A percentile compares a stretch with the other conserved stretches of the same genome.
These are phyloP conservation scores for Erebia ligea DNA, from an alignment of 2,888 invertebrate species.

Conservation along the genomic window DNA sequence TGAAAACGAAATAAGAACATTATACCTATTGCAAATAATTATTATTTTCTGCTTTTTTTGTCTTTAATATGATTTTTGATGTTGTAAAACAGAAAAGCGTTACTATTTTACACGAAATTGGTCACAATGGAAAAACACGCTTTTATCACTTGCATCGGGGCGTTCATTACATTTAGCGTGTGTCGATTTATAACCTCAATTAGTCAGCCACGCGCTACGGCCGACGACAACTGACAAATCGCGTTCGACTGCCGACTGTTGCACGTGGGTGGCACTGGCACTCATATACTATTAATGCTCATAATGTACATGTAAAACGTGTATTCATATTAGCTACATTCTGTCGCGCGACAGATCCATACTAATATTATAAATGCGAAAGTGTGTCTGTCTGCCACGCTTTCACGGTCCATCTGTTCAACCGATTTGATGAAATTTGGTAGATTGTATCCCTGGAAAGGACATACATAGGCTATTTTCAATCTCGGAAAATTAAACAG, in stretches of 20 bases:
- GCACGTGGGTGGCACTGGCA: slow-evolving; percentile 58
- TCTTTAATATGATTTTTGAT: neutral
- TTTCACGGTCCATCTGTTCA: too few relatives aligned
- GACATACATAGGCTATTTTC: too few relatives aligned
- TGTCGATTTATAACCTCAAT: slow-evolving; percentile 78
- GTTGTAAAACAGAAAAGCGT: neutral
- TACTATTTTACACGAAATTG: slow-evolving; percentile 18
- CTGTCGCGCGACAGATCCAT: neutral
- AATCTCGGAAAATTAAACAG: too few relatives aligned
- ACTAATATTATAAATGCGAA: too few relatives aligned
- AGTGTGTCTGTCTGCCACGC: too few relatives aligned
- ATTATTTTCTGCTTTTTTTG: neutral
- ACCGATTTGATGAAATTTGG: too few relatives aligned
- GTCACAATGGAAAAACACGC: slow-evolving; percentile 39
- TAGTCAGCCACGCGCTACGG: slow-evolving; percentile 69
- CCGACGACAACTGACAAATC: slow-evolving; percentile 75
- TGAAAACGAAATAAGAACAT: too few relatives aligned
- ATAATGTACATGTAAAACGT: neutral
- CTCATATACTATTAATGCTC: slow-evolving; percentile 6
- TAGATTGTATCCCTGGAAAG: too few relatives aligned
- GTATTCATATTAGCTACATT: neutral
- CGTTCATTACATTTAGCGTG: slow-evolving; percentile 62
- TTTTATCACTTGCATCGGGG: slow-evolving; percentile 50
- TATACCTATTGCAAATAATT: neutral
- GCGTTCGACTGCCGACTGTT: slow-evolving; percentile 63